Base-by-base conservation (phyloP, 2,888 invertebrate species). In the Zaprionus bogoriensis region DNA sequence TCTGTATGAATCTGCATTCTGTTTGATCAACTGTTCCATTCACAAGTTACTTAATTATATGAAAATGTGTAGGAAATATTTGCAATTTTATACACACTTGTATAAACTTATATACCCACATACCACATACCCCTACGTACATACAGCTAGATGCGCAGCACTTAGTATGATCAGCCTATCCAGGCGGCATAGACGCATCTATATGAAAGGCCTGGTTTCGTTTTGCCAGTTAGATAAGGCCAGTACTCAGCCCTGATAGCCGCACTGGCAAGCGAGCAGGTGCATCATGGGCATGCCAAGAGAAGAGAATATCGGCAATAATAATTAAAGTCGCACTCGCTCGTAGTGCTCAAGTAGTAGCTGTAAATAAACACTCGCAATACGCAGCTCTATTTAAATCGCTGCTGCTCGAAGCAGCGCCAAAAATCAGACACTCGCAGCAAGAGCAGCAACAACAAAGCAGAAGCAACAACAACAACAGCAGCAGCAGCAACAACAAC, bases 371-470 rank as follows among this genome's bases (percentile, higher is more conserved):
- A 57, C 47, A 71, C n/a, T n/a, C n/a, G n/a, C 53, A 71, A 66
- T n/a, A n/a, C n/a, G n/a, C 65, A 69, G 57, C 45, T 44, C 68
- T 67, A 71, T 71, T 67, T 46, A 71, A 71, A 71, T 57, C 67
- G 48, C 32, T 54, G 51, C 50, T 38, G 54, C 32, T 36, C 32
- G 41, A 45, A 42, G 50, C 27, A 48, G 23, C 22, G 28, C 28
- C 17, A 25, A 42, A 19, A 14, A 20, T 9, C 32, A 9, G 32
- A 36, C 32, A 27, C 10, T 10, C 9, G n/a, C 3, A 10, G 10
- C 27, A 27, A 27, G 9, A 27, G 17, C 32, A 32, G 7, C 7
- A 32, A 17, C 17, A 14, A 14, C 3, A 32, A 28, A 19, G 14
- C 32, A 52, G 23, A 47, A 6, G 45, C 62, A 67, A 32, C 42